A percentile compares a stretch with the other conserved stretches of the same genome.
phyloP scores from a whole-genome alignment of 2,888 invertebrate genomes.

The Litoditis marina region DNA sequence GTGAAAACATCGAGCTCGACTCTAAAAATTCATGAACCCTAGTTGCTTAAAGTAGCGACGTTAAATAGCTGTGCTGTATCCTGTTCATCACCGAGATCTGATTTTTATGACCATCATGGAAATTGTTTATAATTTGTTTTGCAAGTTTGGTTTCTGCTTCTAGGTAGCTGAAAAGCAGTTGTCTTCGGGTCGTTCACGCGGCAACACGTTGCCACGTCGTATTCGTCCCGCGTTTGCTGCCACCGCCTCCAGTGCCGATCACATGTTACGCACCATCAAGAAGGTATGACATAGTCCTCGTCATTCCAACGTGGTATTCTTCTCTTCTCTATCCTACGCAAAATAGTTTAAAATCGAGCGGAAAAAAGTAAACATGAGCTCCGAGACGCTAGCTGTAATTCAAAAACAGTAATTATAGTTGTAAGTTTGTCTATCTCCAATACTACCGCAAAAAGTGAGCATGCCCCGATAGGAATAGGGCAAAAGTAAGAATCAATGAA shows the following conservation, averaged over 20 bases:
- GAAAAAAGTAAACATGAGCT: too few relatives aligned
- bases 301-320: background rate
- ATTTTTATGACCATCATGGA: background rate
- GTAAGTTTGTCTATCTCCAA: too few relatives aligned
- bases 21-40: background rate
- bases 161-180: slow-evolving; percentile 27
- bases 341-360: background rate
- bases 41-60: background rate
- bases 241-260: slow-evolving; percentile 43
- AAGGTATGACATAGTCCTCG: slow-evolving; percentile 12
- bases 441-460: too few relatives aligned
- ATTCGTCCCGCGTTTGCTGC: slow-evolving; percentile 43
- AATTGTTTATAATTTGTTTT: background rate
- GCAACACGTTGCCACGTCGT: slow-evolving; percentile 18
- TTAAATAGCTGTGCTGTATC: too few relatives aligned
- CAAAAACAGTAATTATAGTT: too few relatives aligned
- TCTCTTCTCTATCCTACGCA: background rate
- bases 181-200: slow-evolving; percentile 22
- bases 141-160: background rate
- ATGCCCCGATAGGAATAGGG: too few relatives aligned
- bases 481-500: too few relatives aligned
- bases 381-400: too few relatives aligned
- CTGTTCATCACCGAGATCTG: too few relatives aligned
- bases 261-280: slow-evolving; percentile 32
- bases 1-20: slow-evolving; percentile 9